phyloP scores from a whole-genome alignment of 2,797 vertebrate genomes.

The Eupleurogrammus muticus region DNA sequence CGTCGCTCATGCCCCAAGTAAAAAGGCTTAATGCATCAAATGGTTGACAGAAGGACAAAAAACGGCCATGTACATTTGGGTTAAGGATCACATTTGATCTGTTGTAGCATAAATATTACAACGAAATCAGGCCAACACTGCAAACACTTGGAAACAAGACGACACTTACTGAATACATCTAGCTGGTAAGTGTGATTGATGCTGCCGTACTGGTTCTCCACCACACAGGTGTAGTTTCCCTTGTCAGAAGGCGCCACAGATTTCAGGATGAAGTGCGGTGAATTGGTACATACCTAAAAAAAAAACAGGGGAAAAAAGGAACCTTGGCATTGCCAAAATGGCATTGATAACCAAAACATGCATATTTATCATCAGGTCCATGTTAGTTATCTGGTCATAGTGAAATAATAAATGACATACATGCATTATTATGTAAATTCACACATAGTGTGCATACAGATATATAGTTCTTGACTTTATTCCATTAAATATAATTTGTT shows the following conservation, averaged over 20 bases:
- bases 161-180: constrained; percentile 94
- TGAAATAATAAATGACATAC: too few species aligned
- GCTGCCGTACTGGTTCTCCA: constrained; percentile 94
- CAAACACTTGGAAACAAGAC: background rate
- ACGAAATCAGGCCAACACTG: too few species aligned
- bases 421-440: too few species aligned
- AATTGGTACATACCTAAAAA: constrained; percentile 91
- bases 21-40: constrained; percentile 47
- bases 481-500: too few species aligned
- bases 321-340: too few species aligned
- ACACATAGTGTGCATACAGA: too few species aligned
- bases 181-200: constrained; percentile 99
- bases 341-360: too few species aligned
- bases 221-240: constrained; percentile 98
- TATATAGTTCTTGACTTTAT: too few species aligned
- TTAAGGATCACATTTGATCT: background rate
- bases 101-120: too few species aligned
- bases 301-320: background rate
- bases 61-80: too few species aligned
- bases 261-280: constrained; percentile 99
- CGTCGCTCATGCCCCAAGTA: constrained; percentile 40
- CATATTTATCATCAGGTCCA: too few species aligned
- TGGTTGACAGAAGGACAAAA: constrained; percentile 9
- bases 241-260: constrained; percentile 97
- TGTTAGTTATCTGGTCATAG: too few species aligned